Conservation (phyloP, 2,797 vertebrate genomes). For the Natrix natrix region DNA sequence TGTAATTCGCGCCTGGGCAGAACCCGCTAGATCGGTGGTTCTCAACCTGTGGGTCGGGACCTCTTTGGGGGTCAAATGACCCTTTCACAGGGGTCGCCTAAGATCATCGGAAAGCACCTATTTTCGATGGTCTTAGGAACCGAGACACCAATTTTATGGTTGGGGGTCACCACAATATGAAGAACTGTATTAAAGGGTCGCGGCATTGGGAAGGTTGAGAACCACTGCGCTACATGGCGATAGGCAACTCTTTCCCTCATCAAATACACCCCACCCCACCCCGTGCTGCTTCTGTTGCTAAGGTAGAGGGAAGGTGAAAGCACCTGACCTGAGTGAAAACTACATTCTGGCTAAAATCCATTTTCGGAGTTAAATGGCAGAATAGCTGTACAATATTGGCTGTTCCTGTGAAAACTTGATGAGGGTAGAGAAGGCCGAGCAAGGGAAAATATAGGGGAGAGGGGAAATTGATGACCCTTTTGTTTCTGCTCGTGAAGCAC, state of each 20-base stretch:
- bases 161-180: too few relatives aligned
- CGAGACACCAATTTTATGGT: too few relatives aligned
- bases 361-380: not conserved
- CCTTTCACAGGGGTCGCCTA: too few relatives aligned
- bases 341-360: not conserved
- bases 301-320: not conserved
- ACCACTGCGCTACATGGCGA: not conserved
- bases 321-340: not conserved
- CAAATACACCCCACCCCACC: rapidly evolving
- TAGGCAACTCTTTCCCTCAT: not conserved
- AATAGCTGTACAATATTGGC: not conserved
- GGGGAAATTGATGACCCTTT: not conserved
- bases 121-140: too few relatives aligned
- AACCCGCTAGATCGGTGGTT: not conserved
- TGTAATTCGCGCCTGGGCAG: not conserved
- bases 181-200: too few relatives aligned
- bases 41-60: too few relatives aligned
- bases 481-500: not conserved
- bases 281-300: not conserved
- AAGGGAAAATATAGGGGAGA: not conserved
- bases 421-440: not conserved
- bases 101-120: too few relatives aligned
- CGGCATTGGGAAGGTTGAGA: too few relatives aligned
- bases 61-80: too few relatives aligned
- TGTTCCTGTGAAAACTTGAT: not conserved